phyloP scores from a whole-genome alignment of 2,797 vertebrate genomes.

The Oophaga sylvatica region DNA sequence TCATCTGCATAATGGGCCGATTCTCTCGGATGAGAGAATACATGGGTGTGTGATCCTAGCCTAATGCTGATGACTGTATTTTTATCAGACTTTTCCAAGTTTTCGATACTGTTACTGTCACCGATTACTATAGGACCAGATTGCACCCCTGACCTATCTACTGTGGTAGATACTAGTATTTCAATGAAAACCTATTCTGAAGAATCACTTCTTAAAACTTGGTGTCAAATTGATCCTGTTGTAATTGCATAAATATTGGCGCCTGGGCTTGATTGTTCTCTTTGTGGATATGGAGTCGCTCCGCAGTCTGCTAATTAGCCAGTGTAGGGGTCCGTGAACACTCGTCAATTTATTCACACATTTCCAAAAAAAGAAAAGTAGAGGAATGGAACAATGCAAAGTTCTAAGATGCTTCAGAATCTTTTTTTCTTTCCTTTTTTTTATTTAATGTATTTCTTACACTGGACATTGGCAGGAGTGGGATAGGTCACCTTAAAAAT shows the following conservation, averaged over 20 bases:
- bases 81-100: too few species aligned
- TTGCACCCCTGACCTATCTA: too few species aligned
- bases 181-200: background rate
- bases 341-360: background rate
- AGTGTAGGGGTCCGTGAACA: background rate
- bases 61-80: too few species aligned
- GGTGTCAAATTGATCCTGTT: background rate
- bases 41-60: too few species aligned
- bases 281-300: too few species aligned
- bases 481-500: background rate
- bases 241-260: background rate
- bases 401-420: background rate
- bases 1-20: background rate
- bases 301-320: background rate
- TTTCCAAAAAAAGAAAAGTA: background rate
- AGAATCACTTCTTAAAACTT: background rate
- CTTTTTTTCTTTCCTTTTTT: background rate
- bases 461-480: background rate
- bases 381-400: background rate
- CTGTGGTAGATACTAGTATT: too few species aligned
- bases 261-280: background rate
- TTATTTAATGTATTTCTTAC: background rate
- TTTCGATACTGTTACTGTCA: too few species aligned
- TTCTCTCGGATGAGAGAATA: too few species aligned
- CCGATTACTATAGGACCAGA: too few species aligned